A percentile compares a stretch with the other conserved stretches of the same genome.
Evolutionary conservation across 2,888 invertebrate species (phyloP).

Genomic region (Phragmatobia fuliginosa): DNA sequence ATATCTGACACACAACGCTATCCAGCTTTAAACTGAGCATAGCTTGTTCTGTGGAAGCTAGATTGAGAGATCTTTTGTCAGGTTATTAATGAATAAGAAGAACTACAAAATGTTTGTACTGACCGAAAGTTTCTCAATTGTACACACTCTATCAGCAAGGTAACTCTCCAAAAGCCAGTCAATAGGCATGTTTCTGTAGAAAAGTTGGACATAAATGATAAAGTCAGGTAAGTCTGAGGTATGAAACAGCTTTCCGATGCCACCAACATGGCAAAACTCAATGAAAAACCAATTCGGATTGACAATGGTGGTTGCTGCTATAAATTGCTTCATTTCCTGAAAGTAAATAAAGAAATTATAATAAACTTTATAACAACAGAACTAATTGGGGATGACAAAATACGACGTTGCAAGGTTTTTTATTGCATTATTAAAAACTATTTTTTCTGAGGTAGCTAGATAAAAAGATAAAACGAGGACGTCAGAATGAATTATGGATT

Average conservation of each 20-base stretch:
- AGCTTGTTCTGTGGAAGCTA: no score
- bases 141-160: conserved; percentile 95
- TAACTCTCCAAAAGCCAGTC: conserved; percentile 98
- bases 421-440: no score
- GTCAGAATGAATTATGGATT: no score
- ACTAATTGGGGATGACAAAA: no score
- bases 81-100: neutral
- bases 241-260: conserved; percentile 98
- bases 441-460: no score
- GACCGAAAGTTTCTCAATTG: conserved; percentile 91
- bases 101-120: conserved; percentile 62
- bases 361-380: neutral
- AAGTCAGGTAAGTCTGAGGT: conserved; percentile 94
- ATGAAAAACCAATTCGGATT: conserved; percentile 95
- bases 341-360: conserved; percentile 22
- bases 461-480: no score
- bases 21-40: no score
- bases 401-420: neutral
- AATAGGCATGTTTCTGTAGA: conserved; percentile 98
- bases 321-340: conserved; percentile 72
- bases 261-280: conserved; percentile 97
- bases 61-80: neutral
- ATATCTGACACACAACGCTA: no score
- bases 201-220: conserved; percentile 97
- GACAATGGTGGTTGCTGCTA: conserved; percentile 47